Conservation (phyloP, 2,113 vertebrate genomes). For the Bettongia penicillata region DNA sequence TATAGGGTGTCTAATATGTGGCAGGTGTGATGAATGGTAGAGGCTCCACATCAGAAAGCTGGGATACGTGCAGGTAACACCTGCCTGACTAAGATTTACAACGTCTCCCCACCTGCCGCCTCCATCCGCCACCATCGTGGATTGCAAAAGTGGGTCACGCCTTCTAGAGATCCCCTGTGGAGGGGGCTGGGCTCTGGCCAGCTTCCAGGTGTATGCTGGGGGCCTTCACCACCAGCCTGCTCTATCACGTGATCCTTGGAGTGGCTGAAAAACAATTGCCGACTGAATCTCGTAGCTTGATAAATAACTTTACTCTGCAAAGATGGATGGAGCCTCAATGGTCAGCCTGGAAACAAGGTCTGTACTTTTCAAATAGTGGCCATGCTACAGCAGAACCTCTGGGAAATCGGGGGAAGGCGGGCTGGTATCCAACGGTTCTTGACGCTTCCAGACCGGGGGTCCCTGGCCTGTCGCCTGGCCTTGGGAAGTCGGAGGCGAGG, state of each 20-base stretch:
- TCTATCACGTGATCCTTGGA: constrained; percentile 63
- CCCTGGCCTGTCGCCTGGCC: constrained; percentile 60
- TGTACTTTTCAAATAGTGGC: constrained; percentile 72
- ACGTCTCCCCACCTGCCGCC: constrained; percentile 69
- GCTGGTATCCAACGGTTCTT: constrained; percentile 43
- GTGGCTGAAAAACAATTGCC: constrained; percentile 78
- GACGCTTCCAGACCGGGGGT: constrained; percentile 38
- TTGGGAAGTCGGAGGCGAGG: background rate
- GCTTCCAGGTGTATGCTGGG: constrained; percentile 50
- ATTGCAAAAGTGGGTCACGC: constrained; percentile 78
- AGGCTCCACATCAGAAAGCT: constrained; percentile 69
- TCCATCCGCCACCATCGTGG: background rate
- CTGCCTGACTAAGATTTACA: constrained; percentile 80
- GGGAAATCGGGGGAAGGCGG: constrained; percentile 73
- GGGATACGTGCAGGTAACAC: constrained; percentile 73
- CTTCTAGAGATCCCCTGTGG: constrained; percentile 66
- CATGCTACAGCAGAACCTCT: constrained; percentile 66
- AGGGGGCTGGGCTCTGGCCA: constrained; percentile 55
- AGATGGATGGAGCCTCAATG: constrained; percentile 77
- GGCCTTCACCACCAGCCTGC: constrained; percentile 54
- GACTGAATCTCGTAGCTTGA: constrained; percentile 74
- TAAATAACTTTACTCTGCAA: constrained; percentile 74
- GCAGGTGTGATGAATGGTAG: constrained; percentile 70
- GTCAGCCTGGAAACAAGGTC: constrained; percentile 75
- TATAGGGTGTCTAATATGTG: constrained; percentile 5